These are phyloP conservation scores for Ramphastos sulfuratus DNA, from an alignment of 2,113 vertebrate species.

Conservation along the genomic window DNA sequence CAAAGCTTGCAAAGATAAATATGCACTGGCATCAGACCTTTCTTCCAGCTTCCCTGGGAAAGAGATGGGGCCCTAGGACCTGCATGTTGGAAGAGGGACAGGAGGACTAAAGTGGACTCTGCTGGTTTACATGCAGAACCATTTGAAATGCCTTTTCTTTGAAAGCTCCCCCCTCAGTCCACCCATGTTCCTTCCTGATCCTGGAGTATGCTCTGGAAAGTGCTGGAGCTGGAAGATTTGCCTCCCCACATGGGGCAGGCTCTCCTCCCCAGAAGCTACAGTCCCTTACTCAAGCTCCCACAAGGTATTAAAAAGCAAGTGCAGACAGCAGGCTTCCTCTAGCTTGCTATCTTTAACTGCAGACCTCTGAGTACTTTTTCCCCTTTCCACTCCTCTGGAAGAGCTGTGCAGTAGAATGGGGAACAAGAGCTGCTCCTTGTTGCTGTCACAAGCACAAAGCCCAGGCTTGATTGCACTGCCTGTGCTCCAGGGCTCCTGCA, in stretches of 20 bases:
- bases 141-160: background rate
- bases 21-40: background rate
- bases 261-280: background rate
- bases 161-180: background rate
- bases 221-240: background rate
- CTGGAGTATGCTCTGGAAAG: background rate
- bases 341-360: slow-evolving; percentile 14
- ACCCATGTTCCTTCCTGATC: background rate
- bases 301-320: background rate
- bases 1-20: background rate
- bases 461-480: background rate
- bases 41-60: background rate
- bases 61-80: background rate
- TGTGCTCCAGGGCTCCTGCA: background rate
- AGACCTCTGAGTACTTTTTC: background rate
- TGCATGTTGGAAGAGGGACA: background rate
- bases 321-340: slow-evolving; percentile 11
- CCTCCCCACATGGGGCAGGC: accelerated
- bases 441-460: background rate
- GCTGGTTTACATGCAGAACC: background rate
- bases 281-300: background rate
- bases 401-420: background rate
- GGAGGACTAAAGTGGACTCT: background rate
- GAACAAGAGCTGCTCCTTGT: background rate
- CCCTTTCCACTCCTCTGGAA: background rate